These are phyloP conservation scores for Lutraria lutraria DNA, from an alignment of 2,888 invertebrate genomes.

Conservation along the genomic window DNA sequence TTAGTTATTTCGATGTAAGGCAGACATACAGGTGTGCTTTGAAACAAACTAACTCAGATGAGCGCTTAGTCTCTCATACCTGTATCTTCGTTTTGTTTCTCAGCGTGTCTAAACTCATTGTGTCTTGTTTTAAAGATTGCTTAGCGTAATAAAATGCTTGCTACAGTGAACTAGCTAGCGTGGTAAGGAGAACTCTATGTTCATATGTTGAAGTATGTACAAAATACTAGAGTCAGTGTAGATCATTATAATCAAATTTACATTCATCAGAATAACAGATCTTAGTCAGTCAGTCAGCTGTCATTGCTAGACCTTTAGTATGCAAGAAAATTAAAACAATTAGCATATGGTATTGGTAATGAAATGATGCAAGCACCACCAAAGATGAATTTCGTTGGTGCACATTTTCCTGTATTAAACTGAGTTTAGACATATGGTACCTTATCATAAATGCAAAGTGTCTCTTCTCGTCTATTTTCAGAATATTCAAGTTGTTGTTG, in stretches of 20 bases:
- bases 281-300: too few relatives aligned
- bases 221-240: background rate
- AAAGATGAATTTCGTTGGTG: background rate
- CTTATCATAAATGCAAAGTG: background rate
- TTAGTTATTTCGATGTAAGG: background rate
- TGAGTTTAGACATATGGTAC: background rate
- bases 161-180: constrained; percentile 8
- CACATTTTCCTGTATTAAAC: background rate
- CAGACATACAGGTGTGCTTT: background rate
- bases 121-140: background rate
- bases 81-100: background rate
- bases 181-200: background rate
- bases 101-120: background rate
- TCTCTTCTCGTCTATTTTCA: constrained; percentile 21
- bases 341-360: background rate
- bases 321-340: background rate
- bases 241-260: background rate
- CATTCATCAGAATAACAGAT: too few relatives aligned
- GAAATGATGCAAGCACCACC: background rate
- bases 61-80: background rate
- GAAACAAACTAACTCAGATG: background rate
- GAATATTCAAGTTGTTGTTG: constrained; percentile 26
- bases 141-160: background rate
- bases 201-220: background rate
- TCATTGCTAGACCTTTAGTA: too few relatives aligned